These are phyloP conservation scores for Luehdorfia chinensis DNA, from an alignment of 1,140 invertebrate genomes.

Conservation along the genomic window DNA sequence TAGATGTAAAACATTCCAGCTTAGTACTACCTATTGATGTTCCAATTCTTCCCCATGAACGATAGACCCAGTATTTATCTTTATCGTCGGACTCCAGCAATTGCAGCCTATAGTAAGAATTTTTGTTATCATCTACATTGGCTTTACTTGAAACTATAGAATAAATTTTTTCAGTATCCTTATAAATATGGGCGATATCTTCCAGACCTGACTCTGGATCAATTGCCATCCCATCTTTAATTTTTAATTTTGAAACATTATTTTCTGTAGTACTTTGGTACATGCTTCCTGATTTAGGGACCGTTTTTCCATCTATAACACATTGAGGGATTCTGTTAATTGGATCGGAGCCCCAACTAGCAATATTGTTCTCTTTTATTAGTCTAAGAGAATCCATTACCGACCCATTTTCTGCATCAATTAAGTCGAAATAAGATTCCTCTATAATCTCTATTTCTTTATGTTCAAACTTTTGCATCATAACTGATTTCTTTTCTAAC, in stretches of 20 bases:
- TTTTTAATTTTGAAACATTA: background rate
- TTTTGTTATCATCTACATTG: slow-evolving; percentile 3
- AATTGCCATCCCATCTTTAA: slow-evolving; percentile 4
- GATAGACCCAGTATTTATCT: slow-evolving; percentile 7
- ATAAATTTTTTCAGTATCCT: background rate
- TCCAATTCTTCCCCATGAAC: slow-evolving; percentile 10
- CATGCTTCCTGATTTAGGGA: slow-evolving; percentile 11
- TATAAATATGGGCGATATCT: slow-evolving; percentile 7
- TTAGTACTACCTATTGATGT: slow-evolving; percentile 3
- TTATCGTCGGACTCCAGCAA: slow-evolving; percentile 2
- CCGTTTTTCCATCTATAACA: slow-evolving; percentile 10
- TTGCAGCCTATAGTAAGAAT: slow-evolving; percentile 10
- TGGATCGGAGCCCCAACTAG: background rate
- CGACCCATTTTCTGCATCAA: slow-evolving; percentile 6
- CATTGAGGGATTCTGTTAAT: slow-evolving; percentile 11
- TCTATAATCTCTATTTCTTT: slow-evolving; percentile 12
- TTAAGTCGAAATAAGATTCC: slow-evolving; percentile 10
- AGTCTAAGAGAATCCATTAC: slow-evolving; percentile 5
- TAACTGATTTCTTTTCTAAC: slow-evolving; percentile 1
- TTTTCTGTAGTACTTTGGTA: slow-evolving; percentile 2
- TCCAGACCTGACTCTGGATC: slow-evolving; percentile 4
- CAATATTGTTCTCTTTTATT: slow-evolving; percentile 5
- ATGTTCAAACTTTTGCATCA: slow-evolving; percentile 4
- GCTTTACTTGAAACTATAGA: background rate
- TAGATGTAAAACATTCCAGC: background rate